phyloP scores from a whole-genome alignment of 2,113 vertebrate species.

The Eonycteris spelaea region DNA sequence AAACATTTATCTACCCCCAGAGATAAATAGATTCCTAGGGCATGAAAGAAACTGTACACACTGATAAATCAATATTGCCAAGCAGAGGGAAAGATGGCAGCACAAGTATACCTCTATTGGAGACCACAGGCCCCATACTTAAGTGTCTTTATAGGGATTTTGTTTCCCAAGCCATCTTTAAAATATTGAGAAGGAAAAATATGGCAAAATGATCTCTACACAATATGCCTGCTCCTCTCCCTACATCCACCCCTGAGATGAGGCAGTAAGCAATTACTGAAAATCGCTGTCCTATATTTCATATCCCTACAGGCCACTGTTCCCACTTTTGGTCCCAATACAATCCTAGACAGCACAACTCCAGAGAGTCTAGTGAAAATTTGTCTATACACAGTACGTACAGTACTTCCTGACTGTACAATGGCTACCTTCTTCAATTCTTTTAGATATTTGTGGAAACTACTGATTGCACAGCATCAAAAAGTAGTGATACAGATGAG shows the following conservation, averaged over 20 bases:
- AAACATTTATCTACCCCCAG: not conserved
- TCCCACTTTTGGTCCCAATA: not conserved
- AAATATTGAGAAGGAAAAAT: slow-evolving; percentile 15
- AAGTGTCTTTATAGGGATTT: not conserved
- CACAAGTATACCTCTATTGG: not conserved
- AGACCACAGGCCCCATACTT: not conserved
- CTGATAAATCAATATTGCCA: not conserved
- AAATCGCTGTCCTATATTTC: not conserved
- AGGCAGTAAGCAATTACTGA: not conserved
- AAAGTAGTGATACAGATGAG: slow-evolving; percentile 4
- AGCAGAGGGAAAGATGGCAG: not conserved
- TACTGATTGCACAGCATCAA: not conserved
- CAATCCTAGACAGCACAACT: not conserved
- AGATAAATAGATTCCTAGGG: not conserved
- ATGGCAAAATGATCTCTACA: not conserved
- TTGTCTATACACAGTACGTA: not conserved
- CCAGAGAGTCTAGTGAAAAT: slow-evolving; percentile 12
- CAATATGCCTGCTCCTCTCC: not conserved
- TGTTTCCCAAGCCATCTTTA: not conserved
- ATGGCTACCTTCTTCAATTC: not conserved
- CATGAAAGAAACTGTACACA: not conserved
- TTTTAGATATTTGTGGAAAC: not conserved
- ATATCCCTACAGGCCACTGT: not conserved
- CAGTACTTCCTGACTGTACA: not conserved
- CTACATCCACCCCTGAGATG: not conserved